Base-by-base conservation (phyloP, 1,140 invertebrate species). In the Ectropis grisescens region DNA sequence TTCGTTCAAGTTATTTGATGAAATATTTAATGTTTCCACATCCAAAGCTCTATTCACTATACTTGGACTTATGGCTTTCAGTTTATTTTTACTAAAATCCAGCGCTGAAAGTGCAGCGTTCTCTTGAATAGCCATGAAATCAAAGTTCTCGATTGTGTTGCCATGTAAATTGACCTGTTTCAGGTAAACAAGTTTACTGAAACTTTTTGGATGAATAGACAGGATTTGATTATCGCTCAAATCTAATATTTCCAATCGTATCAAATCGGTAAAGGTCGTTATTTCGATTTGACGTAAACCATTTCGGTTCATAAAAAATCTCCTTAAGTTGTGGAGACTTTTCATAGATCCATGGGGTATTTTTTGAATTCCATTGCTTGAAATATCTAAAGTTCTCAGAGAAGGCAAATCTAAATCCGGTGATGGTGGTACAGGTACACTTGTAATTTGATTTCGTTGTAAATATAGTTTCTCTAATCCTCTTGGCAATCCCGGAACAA, bases 391-490 rank as follows among this genome's bases (percentile, higher is more conserved):
- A 43, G 88, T 87, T 50, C 89, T 84, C 6, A 93, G 55, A 13
- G 87, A 84, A 3, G 91, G 91, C 31, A 93, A 71, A 39, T 89
- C 85, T 12, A 93, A 61, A 50, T 89, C 86, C 13, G 88, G 87
- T 1, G 88, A 89, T 0, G 87, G 85, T 1, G 86, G 54, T 0
- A 70, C 53, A 2, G 92, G 89, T 3, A 95, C 61, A 1, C 62
- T 72, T 0, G 85, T 83, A 12, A 95, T 90, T 43, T 90, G 85
- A 65, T 95, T 95, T 47, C 86, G 86, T 16, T 88, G 72, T 50
- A 94, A 64, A 56, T 89, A 86, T n/a, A 96, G 76, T 44, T 91
- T 86, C 66, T 95, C 93, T 27, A 95, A 75, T 27, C 89, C 90
- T 42, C 86, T 83, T 0, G 92, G 91, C 10, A 94, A 61, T 8